Evolutionary conservation across 2,113 vertebrate species (phyloP).

Genomic region (Phylloscopus trochiloides): DNA sequence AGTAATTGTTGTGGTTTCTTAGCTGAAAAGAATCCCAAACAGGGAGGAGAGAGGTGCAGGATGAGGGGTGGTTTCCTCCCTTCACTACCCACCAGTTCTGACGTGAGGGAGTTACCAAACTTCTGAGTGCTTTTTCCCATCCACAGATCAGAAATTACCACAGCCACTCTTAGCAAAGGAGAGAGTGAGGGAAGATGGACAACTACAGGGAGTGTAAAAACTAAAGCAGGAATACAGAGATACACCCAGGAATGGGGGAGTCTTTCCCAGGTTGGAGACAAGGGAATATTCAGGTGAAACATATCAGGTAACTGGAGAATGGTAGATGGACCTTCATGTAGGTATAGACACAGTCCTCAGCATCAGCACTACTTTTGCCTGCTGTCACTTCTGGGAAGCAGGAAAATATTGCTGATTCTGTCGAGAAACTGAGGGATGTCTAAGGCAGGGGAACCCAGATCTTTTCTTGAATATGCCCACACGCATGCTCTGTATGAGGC

Average conservation of each 20-base stretch:
- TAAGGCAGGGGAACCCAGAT: neutral
- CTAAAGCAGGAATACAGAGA: neutral
- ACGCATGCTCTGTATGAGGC: fast-evolving
- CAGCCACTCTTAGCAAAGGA: neutral
- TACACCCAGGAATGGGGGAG: neutral
- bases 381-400: neutral
- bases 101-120: neutral
- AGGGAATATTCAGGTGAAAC: neutral
- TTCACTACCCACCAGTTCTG: neutral
- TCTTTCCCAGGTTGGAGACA: neutral
- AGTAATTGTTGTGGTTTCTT: neutral
- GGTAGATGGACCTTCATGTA: neutral
- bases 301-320: neutral
- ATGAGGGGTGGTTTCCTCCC: neutral
- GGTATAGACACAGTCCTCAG: neutral
- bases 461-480: neutral
- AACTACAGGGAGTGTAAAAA: neutral
- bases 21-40: neutral
- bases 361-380: neutral
- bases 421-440: neutral
- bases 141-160: neutral
- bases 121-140: neutral
- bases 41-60: neutral
- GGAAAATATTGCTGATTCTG: neutral
- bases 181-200: neutral